Evolutionary conservation across 2,888 invertebrate species (phyloP).

Genomic region (Ophion ellenae): DNA sequence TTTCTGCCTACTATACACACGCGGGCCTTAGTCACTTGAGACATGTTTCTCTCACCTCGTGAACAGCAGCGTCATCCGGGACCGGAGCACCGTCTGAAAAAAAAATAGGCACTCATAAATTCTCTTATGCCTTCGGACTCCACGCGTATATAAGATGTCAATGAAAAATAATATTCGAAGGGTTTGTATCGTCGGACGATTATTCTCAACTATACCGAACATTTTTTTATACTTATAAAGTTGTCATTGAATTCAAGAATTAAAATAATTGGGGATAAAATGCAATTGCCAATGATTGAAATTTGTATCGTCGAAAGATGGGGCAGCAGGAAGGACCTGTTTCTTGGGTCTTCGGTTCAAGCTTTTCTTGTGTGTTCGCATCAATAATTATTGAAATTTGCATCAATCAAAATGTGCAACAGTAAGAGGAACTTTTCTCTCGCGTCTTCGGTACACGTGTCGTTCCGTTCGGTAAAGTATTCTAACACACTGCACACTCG

Average conservation of each 20-base stretch:
- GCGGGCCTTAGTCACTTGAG: slow-evolving; percentile 1
- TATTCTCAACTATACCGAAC: not conserved
- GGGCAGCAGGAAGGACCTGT: not conserved
- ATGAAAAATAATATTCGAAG: not conserved
- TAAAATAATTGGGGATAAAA: not conserved
- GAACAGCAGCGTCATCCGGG: slow-evolving; percentile 72
- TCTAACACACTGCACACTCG: not conserved
- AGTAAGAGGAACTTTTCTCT: not conserved
- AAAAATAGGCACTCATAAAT: slow-evolving; percentile 31
- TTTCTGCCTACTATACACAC: not conserved
- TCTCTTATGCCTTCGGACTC: not conserved
- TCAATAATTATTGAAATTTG: not conserved
- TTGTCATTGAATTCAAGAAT: not conserved
- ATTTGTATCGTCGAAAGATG: not conserved
- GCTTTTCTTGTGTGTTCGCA: not conserved
- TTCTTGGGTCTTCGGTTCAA: not conserved
- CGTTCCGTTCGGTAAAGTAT: not conserved
- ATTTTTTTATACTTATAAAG: not conserved
- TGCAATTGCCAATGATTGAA: not conserved
- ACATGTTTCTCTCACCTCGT: slow-evolving; percentile 74
- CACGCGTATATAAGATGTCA: not conserved
- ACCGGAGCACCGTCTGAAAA: slow-evolving; percentile 79
- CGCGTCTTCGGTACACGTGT: not conserved
- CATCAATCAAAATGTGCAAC: not conserved
- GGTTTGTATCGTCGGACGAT: not conserved